phyloP scores from a whole-genome alignment of 2,797 vertebrate species.

The Chrysocyon brachyurus region DNA sequence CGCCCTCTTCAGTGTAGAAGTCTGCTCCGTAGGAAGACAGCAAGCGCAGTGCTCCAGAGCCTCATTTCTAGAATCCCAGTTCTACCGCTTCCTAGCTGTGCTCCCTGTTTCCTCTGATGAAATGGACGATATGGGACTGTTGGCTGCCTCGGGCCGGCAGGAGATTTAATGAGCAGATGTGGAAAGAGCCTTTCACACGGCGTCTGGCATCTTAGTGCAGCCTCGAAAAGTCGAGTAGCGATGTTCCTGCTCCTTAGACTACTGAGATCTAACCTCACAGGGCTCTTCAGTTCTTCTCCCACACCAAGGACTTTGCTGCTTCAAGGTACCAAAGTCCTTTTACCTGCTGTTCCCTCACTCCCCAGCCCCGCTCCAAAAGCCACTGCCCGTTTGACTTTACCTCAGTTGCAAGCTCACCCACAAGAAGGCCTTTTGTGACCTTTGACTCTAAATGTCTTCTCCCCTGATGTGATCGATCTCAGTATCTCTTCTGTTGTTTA shows the following conservation, averaged over 20 bases:
- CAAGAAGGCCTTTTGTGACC: background rate
- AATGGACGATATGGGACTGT: background rate
- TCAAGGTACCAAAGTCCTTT: background rate
- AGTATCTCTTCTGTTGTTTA: background rate
- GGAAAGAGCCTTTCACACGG: background rate
- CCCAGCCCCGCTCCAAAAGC: accelerated
- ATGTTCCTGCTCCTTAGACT: background rate
- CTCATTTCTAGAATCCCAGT: background rate
- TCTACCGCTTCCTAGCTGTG: background rate
- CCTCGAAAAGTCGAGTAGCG: background rate
- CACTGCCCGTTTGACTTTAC: background rate
- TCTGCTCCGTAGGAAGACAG: background rate
- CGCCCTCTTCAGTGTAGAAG: background rate
- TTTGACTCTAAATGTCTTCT: background rate
- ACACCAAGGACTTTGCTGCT: background rate
- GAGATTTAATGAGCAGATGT: background rate
- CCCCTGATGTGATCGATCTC: background rate
- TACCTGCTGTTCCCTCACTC: background rate
- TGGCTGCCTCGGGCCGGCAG: background rate
- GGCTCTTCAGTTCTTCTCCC: background rate
- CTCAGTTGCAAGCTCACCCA: background rate
- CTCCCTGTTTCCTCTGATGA: background rate
- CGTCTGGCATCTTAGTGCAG: background rate
- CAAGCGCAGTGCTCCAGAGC: background rate
- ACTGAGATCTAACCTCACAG: background rate